Evolutionary conservation across 2,113 vertebrate genomes (phyloP), one percentile per base, ranked within the genome.

Genomic region (Etia nguti): DNA sequence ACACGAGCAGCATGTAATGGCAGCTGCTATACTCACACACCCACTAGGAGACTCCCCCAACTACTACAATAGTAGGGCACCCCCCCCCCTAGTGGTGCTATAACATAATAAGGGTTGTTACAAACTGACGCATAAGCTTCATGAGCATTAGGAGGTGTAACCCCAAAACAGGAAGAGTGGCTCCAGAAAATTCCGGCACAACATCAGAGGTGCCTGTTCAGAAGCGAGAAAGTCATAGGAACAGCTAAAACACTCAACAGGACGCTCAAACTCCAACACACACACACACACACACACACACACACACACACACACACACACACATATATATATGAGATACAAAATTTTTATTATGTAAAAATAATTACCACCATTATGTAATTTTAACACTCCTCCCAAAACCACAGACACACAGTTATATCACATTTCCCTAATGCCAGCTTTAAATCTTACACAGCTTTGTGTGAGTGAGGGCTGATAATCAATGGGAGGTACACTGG

Each of bases 391-490:
- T n/a, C n/a, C n/a, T n/a, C n/a, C n/a, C n/a, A n/a, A n/a, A n/a
- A n/a, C n/a, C 29, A 31, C 5, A 31, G 2, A 31, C 31, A 31
- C 5, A 31, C 31, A 31, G 34, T 86, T 81, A 81, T 20, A 77
- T 55, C 18, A 82, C 43, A 85, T 87, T 92, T 94, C 90, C 89
- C 46, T 62, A 22, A 85, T 75, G 80, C 48, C 77, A 48, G 86
- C 70, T 5, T 57, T 94, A 89, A 94, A 94, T 94, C 86, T 86
- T 85, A 90, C 91, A 92, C 89, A 83, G 81, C 83, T 81, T 87
- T 86, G 60, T 86, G 54, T 87, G n/a, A 26, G 84, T 8, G 1
- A 43, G 26, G 26, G 73, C 81, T 85, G 84, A 90, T 90, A 93
- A 93, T 92, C 93, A 93, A 81, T 54, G 82, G 87, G 60, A 79